These are phyloP conservation scores for Tethya wilhelma DNA, from an alignment of 37 sponge, comb jelly and placozoan genomes.

Conservation along the genomic window DNA sequence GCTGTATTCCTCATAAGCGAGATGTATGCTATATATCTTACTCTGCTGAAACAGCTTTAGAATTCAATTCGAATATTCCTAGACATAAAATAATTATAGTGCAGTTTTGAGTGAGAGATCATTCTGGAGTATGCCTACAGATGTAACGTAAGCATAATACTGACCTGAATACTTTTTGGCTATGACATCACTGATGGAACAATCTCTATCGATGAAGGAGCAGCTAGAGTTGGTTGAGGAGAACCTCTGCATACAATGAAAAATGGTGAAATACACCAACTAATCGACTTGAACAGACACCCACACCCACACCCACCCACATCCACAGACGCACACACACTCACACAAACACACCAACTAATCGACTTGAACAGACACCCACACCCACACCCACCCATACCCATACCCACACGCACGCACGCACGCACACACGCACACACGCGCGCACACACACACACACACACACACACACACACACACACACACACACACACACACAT, in stretches of 20 bases:
- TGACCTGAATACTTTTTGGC: constrained; percentile 1
- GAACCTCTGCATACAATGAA: too few species aligned
- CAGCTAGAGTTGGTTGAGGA: too few species aligned
- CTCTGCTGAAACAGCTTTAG: constrained; percentile 11
- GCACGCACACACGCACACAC: neutral
- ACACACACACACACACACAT: neutral
- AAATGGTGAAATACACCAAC: too few species aligned
- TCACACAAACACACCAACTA: neutral
- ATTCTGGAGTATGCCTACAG: neutral
- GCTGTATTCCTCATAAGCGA: too few species aligned
- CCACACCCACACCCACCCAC: too few species aligned
- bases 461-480: neutral
- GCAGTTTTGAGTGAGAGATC: neutral
- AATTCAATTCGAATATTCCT: neutral
- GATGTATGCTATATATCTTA: neutral
- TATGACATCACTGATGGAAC: neutral
- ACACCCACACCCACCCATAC: neutral
- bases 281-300: too few species aligned
- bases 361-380: neutral
- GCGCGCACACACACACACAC: neutral
- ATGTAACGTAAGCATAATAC: neutral
- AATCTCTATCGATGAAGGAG: neutral
- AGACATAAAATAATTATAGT: neutral
- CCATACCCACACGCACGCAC: too few species aligned
- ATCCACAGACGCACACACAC: neutral